These are phyloP conservation scores for Patiria miniata DNA, from an alignment of 35 echinoderm and acorn worm species.

Conservation along the genomic window DNA sequence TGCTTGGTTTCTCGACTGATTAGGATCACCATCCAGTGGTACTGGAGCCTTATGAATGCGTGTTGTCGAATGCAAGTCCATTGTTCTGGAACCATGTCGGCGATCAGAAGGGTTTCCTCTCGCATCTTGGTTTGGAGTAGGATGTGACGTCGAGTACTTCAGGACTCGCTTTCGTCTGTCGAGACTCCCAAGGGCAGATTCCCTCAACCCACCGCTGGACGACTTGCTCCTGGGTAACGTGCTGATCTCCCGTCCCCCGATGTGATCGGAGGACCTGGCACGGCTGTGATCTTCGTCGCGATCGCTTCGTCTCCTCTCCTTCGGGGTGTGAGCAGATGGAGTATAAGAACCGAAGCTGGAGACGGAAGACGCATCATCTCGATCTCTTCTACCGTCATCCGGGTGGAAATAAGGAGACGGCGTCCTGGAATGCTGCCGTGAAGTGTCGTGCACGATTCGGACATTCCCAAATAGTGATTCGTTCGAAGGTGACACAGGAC, in stretches of 20 bases:
- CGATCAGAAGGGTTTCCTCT: not conserved
- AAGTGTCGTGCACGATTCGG: not conserved
- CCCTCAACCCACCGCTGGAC: not conserved
- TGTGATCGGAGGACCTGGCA: not conserved
- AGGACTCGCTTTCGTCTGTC: not conserved
- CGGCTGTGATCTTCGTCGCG: not conserved
- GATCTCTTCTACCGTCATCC: not conserved
- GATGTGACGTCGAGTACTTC: not conserved
- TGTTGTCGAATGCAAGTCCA: no score
- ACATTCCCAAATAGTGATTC: not conserved
- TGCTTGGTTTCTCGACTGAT: no score
- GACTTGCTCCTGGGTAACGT: not conserved
- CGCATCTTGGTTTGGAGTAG: not conserved
- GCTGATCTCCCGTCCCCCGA: not conserved
- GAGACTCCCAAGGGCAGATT: not conserved
- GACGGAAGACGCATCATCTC: not conserved
- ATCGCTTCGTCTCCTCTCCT: not conserved
- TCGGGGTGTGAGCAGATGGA: not conserved
- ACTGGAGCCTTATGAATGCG: no score
- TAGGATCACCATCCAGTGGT: no score
- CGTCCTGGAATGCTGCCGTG: not conserved
- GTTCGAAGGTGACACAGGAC: not conserved
- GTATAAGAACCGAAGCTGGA: not conserved
- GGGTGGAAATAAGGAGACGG: constrained; percentile 18
- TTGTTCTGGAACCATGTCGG: no score